Evolutionary conservation across 2,797 vertebrate species (phyloP).

Genomic region (Cephalopachus bancanus): DNA sequence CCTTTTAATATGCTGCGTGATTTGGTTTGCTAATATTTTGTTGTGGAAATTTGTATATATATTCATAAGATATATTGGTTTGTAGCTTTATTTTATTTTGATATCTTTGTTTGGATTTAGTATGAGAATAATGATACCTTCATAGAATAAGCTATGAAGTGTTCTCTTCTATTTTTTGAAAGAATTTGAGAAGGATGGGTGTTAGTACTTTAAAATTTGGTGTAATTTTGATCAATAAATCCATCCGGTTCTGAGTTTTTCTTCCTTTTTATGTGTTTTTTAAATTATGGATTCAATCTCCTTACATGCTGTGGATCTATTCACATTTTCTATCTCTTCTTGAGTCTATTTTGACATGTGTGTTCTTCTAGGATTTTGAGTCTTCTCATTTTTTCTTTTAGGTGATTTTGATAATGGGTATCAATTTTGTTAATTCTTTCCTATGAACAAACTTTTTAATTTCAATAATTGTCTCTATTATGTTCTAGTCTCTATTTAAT

Average conservation of each 20-base stretch:
- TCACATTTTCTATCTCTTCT: neutral
- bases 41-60: neutral
- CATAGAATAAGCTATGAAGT: neutral
- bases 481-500: neutral
- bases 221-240: neutral
- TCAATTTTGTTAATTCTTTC: neutral
- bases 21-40: neutral
- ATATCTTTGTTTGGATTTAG: neutral
- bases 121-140: neutral
- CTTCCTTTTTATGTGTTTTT: neutral
- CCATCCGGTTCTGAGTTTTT: neutral
- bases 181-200: neutral
- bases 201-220: neutral
- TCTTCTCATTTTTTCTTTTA: neutral
- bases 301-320: neutral
- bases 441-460: neutral
- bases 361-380: constrained; percentile 3
- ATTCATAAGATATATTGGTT: neutral
- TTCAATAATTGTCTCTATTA: neutral
- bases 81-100: neutral
- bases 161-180: neutral
- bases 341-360: neutral
- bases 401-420: neutral
- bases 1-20: neutral
- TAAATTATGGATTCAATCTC: neutral